Percentiles rank a stretch among this genome's conserved stretches.
Evolutionary conservation across 2,797 vertebrate species (phyloP).

Genomic region (Balearica regulorum): DNA sequence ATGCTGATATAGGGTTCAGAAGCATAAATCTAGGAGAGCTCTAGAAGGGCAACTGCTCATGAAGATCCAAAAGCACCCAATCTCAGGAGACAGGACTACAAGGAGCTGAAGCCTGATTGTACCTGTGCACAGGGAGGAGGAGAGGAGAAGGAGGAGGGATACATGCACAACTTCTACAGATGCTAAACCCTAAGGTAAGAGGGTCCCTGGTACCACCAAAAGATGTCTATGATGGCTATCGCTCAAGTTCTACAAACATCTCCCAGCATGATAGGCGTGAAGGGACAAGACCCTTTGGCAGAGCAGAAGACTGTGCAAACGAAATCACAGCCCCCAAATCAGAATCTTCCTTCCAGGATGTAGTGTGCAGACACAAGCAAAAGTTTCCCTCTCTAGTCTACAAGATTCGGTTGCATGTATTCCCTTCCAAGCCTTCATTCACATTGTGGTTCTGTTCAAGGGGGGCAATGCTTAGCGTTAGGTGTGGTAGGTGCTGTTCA

Average conservation of each 20-base stretch:
- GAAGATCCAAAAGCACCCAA: neutral
- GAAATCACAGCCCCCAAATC: neutral
- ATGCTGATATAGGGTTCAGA: neutral
- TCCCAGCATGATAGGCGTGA: neutral
- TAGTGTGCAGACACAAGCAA: neutral
- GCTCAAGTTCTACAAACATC: neutral
- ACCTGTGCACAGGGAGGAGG: neutral
- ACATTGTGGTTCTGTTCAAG: neutral
- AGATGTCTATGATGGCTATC: neutral
- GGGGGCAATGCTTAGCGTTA: neutral
- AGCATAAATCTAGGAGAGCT: neutral
- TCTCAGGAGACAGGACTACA: neutral
- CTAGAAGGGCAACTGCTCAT: neutral
- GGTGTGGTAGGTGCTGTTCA: neutral
- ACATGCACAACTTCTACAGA: neutral
- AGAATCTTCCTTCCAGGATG: neutral
- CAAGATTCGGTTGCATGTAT: neutral
- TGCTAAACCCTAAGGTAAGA: neutral
- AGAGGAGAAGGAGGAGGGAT: neutral
- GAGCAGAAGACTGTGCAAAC: neutral
- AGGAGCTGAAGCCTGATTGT: neutral
- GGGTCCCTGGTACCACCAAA: neutral
- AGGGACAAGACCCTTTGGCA: neutral
- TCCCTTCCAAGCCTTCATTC: neutral
- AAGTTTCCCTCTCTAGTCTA: neutral